Conservation (phyloP, 1,140 invertebrate species). For the Goniozus legneri region DNA sequence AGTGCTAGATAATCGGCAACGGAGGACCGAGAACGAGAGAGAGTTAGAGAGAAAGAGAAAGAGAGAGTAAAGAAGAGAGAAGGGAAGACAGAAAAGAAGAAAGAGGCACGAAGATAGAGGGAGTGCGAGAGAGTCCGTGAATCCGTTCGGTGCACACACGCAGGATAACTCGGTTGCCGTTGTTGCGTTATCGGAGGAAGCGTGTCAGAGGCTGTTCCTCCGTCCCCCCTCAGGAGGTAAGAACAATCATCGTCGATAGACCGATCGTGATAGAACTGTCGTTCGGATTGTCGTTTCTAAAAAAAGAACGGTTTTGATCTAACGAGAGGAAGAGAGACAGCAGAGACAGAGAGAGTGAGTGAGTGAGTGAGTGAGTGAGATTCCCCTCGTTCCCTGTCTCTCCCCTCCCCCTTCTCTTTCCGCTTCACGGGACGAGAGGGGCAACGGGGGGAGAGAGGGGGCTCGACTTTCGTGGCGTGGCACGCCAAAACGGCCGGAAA, state of each 20-base stretch:
- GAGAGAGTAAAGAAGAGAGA: slow-evolving; percentile 4
- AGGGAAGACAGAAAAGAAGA: slow-evolving; percentile 9
- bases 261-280: no score
- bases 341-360: slow-evolving; percentile 5
- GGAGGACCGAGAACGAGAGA: slow-evolving; percentile 8
- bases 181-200: not conserved
- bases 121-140: slow-evolving; percentile 2
- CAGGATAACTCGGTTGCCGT: not conserved
- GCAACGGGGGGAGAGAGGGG: no score
- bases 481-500: slow-evolving; percentile 27
- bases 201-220: not conserved
- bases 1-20: slow-evolving; percentile 27
- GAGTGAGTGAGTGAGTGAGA: slow-evolving; percentile 14
- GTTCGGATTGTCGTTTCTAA: slow-evolving; percentile 2
- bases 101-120: slow-evolving; percentile 5
- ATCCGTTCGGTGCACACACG: slow-evolving; percentile 3
- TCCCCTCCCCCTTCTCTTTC: no score
- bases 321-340: slow-evolving; percentile 3
- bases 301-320: not conserved
- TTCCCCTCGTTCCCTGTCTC: no score
- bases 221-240: not conserved
- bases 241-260: slow-evolving; percentile 1
- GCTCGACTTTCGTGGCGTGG: slow-evolving; percentile 29
- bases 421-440: no score
- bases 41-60: slow-evolving; percentile 8